These are phyloP conservation scores for Tipula unca DNA, from an alignment of 2,888 invertebrate genomes.

Conservation along the genomic window DNA sequence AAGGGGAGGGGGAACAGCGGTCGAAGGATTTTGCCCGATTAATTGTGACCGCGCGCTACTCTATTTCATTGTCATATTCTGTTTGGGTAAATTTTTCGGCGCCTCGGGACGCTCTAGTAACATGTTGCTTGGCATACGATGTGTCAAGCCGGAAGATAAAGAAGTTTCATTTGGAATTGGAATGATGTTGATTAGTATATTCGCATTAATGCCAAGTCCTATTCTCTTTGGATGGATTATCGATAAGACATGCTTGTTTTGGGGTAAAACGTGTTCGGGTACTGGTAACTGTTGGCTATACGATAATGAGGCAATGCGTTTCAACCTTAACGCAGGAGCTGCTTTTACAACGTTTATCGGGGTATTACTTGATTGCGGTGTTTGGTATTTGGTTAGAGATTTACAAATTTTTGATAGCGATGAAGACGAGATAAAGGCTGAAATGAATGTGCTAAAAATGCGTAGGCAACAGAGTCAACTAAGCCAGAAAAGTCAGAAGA, in stretches of 20 bases:
- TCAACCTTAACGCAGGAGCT: not conserved
- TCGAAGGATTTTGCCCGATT: not conserved
- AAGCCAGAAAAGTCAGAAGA: not conserved
- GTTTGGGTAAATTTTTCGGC: not conserved
- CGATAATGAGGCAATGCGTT: not conserved
- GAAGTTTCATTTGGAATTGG: not conserved
- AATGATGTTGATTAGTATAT: not conserved
- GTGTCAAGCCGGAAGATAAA: not conserved
- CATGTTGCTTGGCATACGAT: not conserved
- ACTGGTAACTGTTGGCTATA: not conserved
- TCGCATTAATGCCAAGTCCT: not conserved
- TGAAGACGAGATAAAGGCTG: not conserved
- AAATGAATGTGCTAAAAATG: not conserved
- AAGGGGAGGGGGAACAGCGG: not conserved
- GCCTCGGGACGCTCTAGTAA: not conserved
- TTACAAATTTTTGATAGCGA: not conserved
- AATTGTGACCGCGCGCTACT: not conserved
- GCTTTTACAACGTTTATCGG: not conserved
- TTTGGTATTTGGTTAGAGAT: not conserved
- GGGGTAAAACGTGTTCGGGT: not conserved
- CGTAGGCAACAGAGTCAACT: not conserved
- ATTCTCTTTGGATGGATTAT: not conserved
- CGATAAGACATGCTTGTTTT: not conserved
- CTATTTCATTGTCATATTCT: not conserved
- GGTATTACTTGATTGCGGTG: not conserved